phyloP scores from a whole-genome alignment of 2,888 invertebrate genomes.

The Linnaemya vulpina region DNA sequence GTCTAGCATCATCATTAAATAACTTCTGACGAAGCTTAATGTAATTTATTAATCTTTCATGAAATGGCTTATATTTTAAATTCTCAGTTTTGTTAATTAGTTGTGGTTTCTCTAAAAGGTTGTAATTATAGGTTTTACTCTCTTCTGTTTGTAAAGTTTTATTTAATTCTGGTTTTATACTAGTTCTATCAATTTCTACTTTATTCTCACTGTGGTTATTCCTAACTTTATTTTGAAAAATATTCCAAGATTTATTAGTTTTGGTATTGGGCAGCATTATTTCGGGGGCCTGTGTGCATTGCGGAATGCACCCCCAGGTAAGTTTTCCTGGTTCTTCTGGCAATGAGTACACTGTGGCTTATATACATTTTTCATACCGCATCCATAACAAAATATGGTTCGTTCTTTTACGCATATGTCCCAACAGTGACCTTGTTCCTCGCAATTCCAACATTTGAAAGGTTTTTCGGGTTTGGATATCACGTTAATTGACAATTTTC shows the following conservation, averaged over 20 bases:
- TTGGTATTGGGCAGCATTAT: too few species aligned
- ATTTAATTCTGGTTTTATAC: too few species aligned
- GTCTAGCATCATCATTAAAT: not conserved
- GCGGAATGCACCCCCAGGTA: not conserved
- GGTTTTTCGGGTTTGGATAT: not conserved
- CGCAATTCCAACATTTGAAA: constrained; percentile 6
- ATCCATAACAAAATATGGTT: constrained; percentile 12
- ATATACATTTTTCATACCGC: constrained; percentile 6
- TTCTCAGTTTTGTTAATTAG: too few species aligned
- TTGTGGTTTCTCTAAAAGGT: not conserved
- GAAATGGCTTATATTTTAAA: not conserved
- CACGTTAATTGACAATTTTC: not conserved
- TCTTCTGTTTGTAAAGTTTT: too few species aligned
- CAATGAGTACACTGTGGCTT: constrained; percentile 11
- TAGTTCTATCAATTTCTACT: not conserved
- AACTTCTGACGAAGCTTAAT: not conserved
- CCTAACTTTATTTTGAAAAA: too few species aligned
- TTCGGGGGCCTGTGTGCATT: not conserved
- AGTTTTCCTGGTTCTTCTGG: constrained; percentile 1
- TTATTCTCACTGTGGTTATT: too few species aligned
- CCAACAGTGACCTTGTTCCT: constrained; percentile 4
- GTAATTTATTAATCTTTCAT: constrained; percentile 11
- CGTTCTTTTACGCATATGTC: not conserved
- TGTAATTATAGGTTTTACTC: not conserved
- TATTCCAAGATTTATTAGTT: too few species aligned